Evolutionary conservation across 2,888 invertebrate genomes (phyloP), one percentile per base, ranked within the genome.

Genomic region (Scotopteryx bipunctaria): DNA sequence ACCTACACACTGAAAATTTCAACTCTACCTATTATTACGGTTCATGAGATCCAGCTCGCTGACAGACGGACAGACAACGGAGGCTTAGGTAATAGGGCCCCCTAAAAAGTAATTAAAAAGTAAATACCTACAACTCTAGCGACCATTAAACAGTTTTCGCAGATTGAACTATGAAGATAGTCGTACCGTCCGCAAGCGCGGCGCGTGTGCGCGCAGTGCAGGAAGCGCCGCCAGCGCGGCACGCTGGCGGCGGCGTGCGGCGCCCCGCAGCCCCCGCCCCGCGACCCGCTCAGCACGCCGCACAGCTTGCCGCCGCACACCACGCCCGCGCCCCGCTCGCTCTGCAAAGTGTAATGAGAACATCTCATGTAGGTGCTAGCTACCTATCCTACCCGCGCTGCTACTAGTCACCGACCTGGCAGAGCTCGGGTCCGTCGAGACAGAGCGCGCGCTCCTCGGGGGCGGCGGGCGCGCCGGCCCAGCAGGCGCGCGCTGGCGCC

Each of bases 181-280:
- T n/a, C n/a, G 35, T 53, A 85, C 86, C 78, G 64, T 38, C 63
- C 67, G 57, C 78, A 78, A n/a, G 73, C 72, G 43, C 73, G 71
- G 31, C 72, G 59, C 15, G 76, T 76, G 61, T 81, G 82, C 17
- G 86, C 86, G 66, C 87, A 87, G 57, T 78, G 83, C 58, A 87
- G 68, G 65, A 86, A 85, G 50, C 71, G 73, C 11, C 50, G 52
- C 43, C 43, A 51, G 35, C 45, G 67, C 58, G 59, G 38, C 38
- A 3, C 40, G 59, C 48, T 53, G 21, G 64, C 60, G 42, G 66
- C 71, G 69, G 64, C 59, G 63, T 53, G 61, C 13, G 51, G 62
- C 57, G 64, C 56, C 33, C 45, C 27, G 53, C 55, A 27, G 23
- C 32, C 37, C 4, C 33, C 15, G 31, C 33, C 4, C 36, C 35